Conservation (phyloP, 1,140 invertebrate genomes). For the Trinorchestia longiramus region DNA sequence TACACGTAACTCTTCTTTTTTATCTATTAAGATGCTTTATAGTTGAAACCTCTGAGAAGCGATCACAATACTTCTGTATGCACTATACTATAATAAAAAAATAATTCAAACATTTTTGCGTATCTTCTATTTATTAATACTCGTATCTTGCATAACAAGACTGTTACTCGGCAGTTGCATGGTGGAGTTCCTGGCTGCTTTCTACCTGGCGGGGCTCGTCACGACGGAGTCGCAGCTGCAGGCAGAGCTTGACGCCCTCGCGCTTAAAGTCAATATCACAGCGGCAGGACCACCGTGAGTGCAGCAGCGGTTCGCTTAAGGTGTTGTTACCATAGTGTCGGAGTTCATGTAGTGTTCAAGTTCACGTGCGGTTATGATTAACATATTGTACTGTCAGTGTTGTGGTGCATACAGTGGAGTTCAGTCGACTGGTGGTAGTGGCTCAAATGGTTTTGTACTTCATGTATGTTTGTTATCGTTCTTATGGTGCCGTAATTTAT, state of each 20-base stretch:
- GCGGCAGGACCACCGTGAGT: background rate
- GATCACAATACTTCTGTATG: no score
- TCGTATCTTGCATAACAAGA: background rate
- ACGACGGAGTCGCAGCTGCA: conserved; percentile 73
- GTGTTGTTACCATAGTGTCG: background rate
- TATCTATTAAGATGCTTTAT: no score
- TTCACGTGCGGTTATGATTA: background rate
- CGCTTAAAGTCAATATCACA: conserved; percentile 62
- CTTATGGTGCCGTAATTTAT: no score
- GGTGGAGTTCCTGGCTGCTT: conserved; percentile 74
- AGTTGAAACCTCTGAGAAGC: no score
- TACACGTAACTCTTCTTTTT: no score
- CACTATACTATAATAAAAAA: no score
- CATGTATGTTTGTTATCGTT: no score
- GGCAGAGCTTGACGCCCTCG: conserved; percentile 73
- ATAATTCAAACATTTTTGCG: no score
- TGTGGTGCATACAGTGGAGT: background rate
- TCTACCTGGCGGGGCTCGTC: conserved; percentile 74
- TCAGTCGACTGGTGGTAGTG: background rate
- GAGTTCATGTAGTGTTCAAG: background rate
- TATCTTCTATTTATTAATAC: no score
- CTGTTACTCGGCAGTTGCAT: conserved; percentile 68
- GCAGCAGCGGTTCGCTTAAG: background rate
- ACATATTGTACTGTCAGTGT: background rate
- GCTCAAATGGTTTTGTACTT: no score